Evolutionary conservation across 2,797 vertebrate genomes (phyloP), one percentile per base, ranked within the genome.

Genomic region (Tachyglossus aculeatus): DNA sequence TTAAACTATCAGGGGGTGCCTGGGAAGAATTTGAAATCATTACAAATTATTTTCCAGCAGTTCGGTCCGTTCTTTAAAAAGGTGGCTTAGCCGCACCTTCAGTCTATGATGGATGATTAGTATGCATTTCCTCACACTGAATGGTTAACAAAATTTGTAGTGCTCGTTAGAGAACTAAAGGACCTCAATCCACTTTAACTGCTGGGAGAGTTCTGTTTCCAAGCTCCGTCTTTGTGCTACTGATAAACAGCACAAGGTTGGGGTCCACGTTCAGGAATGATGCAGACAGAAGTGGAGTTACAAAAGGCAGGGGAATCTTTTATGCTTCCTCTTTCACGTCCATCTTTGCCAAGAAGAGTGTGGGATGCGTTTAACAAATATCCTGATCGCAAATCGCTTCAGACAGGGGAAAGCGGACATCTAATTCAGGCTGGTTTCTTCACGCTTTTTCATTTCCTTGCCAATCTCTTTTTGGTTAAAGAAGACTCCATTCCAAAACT

Each of bases 241-340:
- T 34, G 24, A 56, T 53, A 56, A 41, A 48, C 51, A 22, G 55
- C 43, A 32, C 6, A 31, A 40, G 2, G 66, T 55, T 18, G 6
- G n/a, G n/a, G 39, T 6, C 62, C 19, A 60, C 67, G 45, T 57
- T 45, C 62, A 64, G 76, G 63, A 47, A 27, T 36, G 50, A 71
- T 62, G 70, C 38, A 69, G 18, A 58, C 61, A 66, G 68, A 58
- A 80, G 65, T 15, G 39, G 52, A 68, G 58, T 43, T 37, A 47
- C 45, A 32, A 59, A 64, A 58, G 64, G 43, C 29, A 47, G 22
- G 39, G 21, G n/a, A 11, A 2, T 18, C 5, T 45, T 71, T 56
- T 37, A 37, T 33, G 58, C 19, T 24, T 34, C 19, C 9, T 32
- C 9, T 21, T 32, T 22, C 36, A 33, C 33, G 39, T n/a, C 55